A percentile compares a stretch with the other conserved stretches of the same genome.
phyloP scores from a whole-genome alignment of 2,113 vertebrate species.

The Merops nubicus region DNA sequence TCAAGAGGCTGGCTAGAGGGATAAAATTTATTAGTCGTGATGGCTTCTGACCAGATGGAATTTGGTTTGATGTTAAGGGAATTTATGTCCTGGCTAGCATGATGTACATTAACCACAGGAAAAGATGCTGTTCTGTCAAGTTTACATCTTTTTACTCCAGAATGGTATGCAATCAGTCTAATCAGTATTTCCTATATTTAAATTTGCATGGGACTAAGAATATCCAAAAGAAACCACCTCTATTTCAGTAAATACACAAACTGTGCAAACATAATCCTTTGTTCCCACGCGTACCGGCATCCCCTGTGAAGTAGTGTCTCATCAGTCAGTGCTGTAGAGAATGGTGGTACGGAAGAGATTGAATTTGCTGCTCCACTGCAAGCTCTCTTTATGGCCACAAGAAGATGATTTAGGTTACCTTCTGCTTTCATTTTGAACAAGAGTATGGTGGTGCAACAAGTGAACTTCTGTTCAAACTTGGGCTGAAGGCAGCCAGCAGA shows the following conservation, averaged over 20 bases:
- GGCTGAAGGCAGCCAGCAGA: neutral
- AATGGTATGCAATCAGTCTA: no score
- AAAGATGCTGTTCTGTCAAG: neutral
- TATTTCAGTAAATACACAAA: neutral
- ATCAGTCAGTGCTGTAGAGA: rapidly evolving
- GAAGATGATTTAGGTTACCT: neutral
- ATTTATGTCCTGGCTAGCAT: neutral
- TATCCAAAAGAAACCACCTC: neutral
- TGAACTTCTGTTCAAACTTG: neutral
- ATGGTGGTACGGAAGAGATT: neutral
- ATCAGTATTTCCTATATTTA: neutral
- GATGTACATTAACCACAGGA: neutral
- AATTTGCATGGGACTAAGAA: neutral
- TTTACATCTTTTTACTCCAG: neutral
- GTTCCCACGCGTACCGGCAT: neutral
- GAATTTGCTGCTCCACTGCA: neutral
- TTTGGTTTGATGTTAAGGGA: neutral
- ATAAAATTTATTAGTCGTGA: neutral
- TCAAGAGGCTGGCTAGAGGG: neutral
- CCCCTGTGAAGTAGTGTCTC: neutral
- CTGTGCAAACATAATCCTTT: neutral
- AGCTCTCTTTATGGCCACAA: neutral
- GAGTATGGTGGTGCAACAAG: no score
- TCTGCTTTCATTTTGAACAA: neutral
- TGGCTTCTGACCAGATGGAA: neutral